phyloP scores from a whole-genome alignment of 2,113 vertebrate genomes.

The Oncorhynchus tshawytscha region DNA sequence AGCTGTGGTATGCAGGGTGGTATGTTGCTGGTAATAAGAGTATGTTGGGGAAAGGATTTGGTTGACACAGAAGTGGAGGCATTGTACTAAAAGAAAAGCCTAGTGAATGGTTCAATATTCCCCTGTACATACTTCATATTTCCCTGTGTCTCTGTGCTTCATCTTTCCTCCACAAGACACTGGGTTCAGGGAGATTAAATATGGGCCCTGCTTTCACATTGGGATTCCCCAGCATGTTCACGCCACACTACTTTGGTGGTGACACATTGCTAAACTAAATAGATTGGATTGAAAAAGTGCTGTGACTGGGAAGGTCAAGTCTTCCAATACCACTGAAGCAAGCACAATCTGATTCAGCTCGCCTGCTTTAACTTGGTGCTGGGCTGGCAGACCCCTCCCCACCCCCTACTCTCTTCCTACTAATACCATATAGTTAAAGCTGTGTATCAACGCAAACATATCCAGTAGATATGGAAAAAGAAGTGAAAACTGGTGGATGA shows the following conservation, averaged over 20 bases:
- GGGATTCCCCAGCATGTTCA: too few relatives aligned
- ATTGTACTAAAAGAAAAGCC: background rate
- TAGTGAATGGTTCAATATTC: background rate
- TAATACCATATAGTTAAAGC: background rate
- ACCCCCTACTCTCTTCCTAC: background rate
- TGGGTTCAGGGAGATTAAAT: constrained; percentile 15
- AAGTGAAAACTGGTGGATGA: too few relatives aligned
- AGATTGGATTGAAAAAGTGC: constrained; percentile 28
- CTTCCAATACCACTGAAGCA: constrained; percentile 37
- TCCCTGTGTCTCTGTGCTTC: background rate
- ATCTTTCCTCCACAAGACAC: background rate
- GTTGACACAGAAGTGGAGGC: background rate
- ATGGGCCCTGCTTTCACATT: background rate
- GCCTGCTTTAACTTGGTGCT: constrained; percentile 8
- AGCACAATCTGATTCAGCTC: constrained; percentile 31
- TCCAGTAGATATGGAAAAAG: background rate
- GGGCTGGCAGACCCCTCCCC: constrained; percentile 1
- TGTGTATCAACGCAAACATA: background rate
- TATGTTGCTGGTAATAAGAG: too few relatives aligned
- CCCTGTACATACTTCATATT: background rate
- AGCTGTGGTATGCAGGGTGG: too few relatives aligned
- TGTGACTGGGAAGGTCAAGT: constrained; percentile 30
- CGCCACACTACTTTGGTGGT: too few relatives aligned
- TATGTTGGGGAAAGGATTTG: background rate
- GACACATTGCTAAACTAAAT: constrained; percentile 15